Evolutionary conservation across 2,113 vertebrate species (phyloP).

Genomic region (human (Homo sapiens)): DNA sequence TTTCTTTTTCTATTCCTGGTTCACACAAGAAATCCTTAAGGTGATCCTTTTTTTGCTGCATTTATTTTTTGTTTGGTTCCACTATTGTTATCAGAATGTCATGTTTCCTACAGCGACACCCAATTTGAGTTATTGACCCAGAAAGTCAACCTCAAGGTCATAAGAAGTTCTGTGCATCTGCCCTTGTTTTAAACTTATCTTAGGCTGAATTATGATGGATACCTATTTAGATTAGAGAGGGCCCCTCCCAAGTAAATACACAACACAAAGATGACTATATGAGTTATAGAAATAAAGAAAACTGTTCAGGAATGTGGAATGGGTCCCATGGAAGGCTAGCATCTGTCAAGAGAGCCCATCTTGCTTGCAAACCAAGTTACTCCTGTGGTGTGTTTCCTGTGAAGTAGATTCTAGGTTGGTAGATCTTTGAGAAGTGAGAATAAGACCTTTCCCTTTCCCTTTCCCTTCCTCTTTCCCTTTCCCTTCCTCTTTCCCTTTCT

Average conservation of each 20-base stretch:
- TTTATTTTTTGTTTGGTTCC: slow-evolving; percentile 13
- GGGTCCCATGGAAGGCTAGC: not conserved
- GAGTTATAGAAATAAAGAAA: not conserved
- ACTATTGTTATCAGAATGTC: not conserved
- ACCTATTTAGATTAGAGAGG: not conserved
- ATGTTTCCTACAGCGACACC: not conserved
- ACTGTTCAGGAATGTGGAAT: not conserved
- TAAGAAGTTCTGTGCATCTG: not conserved
- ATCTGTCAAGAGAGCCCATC: not conserved
- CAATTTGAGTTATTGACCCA: not conserved
- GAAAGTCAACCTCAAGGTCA: not conserved
- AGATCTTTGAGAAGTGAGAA: not conserved
- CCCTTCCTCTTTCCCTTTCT: too few relatives aligned
- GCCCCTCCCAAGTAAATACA: not conserved
- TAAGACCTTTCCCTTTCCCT: too few relatives aligned
- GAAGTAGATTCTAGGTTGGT: not conserved
- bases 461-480: too few relatives aligned
- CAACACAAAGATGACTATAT: not conserved
- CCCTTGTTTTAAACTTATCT: not conserved
- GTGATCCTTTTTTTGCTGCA: not conserved
- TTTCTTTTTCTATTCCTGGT: not conserved
- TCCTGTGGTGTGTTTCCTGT: not conserved
- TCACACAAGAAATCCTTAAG: not conserved
- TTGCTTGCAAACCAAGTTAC: not conserved
- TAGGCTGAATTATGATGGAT: not conserved